Conservation (phyloP, 2,113 vertebrate genomes). For the Craseonycteris thonglongyai region DNA sequence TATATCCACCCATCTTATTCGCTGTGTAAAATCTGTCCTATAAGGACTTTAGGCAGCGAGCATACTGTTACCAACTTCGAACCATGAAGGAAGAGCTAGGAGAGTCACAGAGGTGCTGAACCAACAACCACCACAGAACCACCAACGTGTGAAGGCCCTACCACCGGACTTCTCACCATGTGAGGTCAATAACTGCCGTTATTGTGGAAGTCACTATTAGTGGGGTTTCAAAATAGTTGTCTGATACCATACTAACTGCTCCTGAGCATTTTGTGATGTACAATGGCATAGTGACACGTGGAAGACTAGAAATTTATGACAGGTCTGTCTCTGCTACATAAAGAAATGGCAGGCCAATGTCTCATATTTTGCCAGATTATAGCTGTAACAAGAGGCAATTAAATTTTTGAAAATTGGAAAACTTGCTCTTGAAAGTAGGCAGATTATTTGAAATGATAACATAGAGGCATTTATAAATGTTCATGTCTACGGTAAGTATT, state of each 20-base stretch:
- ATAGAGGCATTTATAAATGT: background rate
- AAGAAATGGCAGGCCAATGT: background rate
- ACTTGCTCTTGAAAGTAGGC: conserved; percentile 32
- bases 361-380: background rate
- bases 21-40: background rate
- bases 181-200: background rate
- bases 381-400: conserved; percentile 11
- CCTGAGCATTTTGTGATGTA: background rate
- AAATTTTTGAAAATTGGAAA: conserved; percentile 39
- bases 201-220: background rate
- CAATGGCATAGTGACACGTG: fast-evolving
- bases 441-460: conserved; percentile 33
- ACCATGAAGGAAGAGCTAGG: background rate
- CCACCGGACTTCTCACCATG: background rate
- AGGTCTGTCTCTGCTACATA: background rate
- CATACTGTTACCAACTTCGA: background rate
- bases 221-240: background rate
- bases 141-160: fast-evolving
- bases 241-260: background rate
- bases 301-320: background rate
- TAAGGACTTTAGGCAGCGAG: background rate
- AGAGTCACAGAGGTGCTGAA: background rate
- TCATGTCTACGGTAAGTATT: conserved; percentile 12
- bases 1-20: background rate
- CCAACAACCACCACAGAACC: background rate